Conservation (phyloP, 2,113 vertebrate genomes). For the Poeciliopsis occidentalis region DNA sequence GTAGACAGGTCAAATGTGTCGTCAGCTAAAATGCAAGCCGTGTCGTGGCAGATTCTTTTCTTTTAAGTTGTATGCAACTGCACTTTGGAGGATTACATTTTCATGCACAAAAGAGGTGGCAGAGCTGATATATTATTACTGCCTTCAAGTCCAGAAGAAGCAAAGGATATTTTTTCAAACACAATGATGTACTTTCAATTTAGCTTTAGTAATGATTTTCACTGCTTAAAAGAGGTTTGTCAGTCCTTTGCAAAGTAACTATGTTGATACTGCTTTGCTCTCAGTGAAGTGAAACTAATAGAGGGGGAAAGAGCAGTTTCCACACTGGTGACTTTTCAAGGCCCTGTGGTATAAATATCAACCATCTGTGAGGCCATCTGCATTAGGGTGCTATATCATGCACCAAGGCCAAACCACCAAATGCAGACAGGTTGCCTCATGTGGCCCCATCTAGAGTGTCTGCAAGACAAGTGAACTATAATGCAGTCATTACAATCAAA, state of each 20-base stretch:
- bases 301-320: conserved; percentile 72
- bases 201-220: conserved; percentile 1
- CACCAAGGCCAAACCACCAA: conserved; percentile 77
- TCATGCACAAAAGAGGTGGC: conserved; percentile 36
- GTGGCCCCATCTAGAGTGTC: conserved; percentile 43
- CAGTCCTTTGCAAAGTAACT: conserved; percentile 18
- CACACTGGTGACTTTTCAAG: conserved; percentile 75
- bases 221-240: conserved; percentile 27
- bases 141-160: conserved; percentile 13
- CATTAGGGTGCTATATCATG: conserved; percentile 76
- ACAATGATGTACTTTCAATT: conserved; percentile 17
- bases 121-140: conserved; percentile 30
- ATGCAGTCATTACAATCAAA: conserved; percentile 29
- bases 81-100: conserved; percentile 75
- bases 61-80: conserved; percentile 57
- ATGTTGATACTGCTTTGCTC: conserved; percentile 33
- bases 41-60: conserved; percentile 54
- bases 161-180: conserved; percentile 4
- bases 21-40: conserved; percentile 68
- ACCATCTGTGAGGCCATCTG: conserved; percentile 84
- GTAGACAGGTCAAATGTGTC: conserved; percentile 57
- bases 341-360: conserved; percentile 80
- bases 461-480: conserved; percentile 38
- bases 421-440: conserved; percentile 65
- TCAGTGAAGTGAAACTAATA: conserved; percentile 72